Base-by-base conservation (phyloP, 1,140 invertebrate species). In the Nebria ingens region DNA sequence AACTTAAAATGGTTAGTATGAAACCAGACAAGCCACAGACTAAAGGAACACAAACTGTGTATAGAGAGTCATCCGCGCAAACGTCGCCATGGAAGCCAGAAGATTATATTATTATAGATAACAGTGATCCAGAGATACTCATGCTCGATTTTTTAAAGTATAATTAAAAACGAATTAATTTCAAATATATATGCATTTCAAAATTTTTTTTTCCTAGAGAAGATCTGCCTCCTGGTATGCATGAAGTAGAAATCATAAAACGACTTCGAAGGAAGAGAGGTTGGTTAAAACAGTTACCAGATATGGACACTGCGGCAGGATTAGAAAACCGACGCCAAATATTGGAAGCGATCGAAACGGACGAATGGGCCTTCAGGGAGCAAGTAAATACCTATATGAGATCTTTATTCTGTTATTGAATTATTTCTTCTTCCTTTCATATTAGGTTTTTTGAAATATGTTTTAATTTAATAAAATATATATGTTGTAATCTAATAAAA, bases 81-180 rank as follows among this genome's bases (percentile, higher is more conserved):
- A 91, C 89, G 1, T 69, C 76, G 21, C 87, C 88, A 0, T 91
- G 87, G 79, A 79, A 86, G 52, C 81, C 85, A 6, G 76, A 81
- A 0, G 71, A 76, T 22, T 81, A 77, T 62, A 74, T 74, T 17
- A 64, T 79, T 0, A 73, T 75, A 21, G 63, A 75, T 0, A 59
- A 60, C 0, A 71, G 69, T 13, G 63, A 71, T 34, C 82, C 82
- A 13, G 82, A 85, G 66, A 71, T 85, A 2, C 64, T 85, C 2
- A 79, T 76, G 29, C 62, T 85, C 38, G 79, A 81, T 20, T 76
- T 79, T 53, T 64, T 85, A 19, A 75, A 79, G 58, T 84, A 78
- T 76, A 80, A 76, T 56, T 42, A n/a, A n/a, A n/a, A n/a, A n/a
- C n/a, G n/a, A n/a, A n/a, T n/a, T n/a, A n/a, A 59, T 64, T 19